phyloP scores from a whole-genome alignment of 2,888 invertebrate species.

The Temnothorax rugatulus region DNA sequence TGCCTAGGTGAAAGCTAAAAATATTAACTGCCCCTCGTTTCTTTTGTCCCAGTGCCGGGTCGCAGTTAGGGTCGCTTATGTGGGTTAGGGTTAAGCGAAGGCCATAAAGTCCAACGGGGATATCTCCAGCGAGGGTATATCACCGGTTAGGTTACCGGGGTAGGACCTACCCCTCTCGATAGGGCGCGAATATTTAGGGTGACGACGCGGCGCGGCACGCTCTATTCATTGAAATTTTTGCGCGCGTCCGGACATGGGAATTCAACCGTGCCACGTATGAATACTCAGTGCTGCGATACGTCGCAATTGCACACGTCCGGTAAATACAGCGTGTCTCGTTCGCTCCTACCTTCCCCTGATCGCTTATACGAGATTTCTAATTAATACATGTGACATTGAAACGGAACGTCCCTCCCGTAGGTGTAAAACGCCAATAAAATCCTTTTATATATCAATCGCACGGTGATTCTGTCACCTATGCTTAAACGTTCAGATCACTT shows the following conservation, averaged over 20 bases:
- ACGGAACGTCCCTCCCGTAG: not conserved
- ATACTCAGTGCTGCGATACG: slow-evolving; percentile 59
- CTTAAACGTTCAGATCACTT: slow-evolving; percentile 33
- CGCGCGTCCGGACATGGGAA: slow-evolving; percentile 56
- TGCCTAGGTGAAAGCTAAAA: slow-evolving; percentile 32
- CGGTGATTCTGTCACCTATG: slow-evolving; percentile 19
- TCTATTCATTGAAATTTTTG: slow-evolving; percentile 75
- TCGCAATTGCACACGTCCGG: slow-evolving; percentile 65
- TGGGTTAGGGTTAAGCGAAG: slow-evolving; percentile 70
- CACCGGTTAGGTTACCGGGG: slow-evolving; percentile 26
- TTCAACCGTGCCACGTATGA: slow-evolving; percentile 61
- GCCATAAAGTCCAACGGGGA: slow-evolving; percentile 65
- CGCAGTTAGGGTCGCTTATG: slow-evolving; percentile 44
- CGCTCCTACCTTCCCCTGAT: not conserved
- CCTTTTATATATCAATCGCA: slow-evolving; percentile 23
- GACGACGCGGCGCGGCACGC: slow-evolving; percentile 51
- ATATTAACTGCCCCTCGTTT: slow-evolving; percentile 34
- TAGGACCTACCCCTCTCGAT: slow-evolving; percentile 26
- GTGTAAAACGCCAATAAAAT: slow-evolving; percentile 48
- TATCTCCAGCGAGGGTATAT: slow-evolving; percentile 57
- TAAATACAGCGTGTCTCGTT: slow-evolving; percentile 52
- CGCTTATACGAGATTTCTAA: slow-evolving; percentile 50
- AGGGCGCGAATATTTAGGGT: slow-evolving; percentile 73
- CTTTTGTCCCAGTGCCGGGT: slow-evolving; percentile 34
- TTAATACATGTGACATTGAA: slow-evolving; percentile 24